Evolutionary conservation across 2,797 vertebrate species (phyloP).

Genomic region (Cygnus olor): DNA sequence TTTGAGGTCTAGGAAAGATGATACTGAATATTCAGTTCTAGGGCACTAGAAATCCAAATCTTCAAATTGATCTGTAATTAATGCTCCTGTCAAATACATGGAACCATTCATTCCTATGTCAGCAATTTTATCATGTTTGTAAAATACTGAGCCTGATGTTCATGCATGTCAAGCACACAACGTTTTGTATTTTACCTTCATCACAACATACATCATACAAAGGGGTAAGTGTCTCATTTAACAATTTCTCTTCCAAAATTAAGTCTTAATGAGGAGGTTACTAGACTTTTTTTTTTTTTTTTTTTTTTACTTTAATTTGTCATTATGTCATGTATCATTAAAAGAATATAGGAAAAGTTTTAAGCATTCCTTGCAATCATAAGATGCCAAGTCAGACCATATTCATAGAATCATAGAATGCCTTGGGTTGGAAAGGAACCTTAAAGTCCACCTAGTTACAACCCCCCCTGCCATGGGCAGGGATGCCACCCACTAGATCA

Average conservation of each 20-base stretch:
- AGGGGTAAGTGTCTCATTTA: background rate
- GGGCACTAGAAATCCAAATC: background rate
- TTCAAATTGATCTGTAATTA: background rate
- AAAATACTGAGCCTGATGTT: background rate
- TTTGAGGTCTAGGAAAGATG: background rate
- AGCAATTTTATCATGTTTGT: background rate
- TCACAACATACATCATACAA: background rate
- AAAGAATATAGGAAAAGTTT: background rate
- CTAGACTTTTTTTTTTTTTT: background rate
- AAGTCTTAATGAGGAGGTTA: background rate
- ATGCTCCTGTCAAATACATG: background rate
- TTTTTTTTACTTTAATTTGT: background rate
- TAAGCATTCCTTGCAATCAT: background rate
- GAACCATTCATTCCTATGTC: background rate
- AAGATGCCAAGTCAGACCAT: background rate
- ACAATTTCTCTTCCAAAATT: background rate
- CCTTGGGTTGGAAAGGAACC: no score
- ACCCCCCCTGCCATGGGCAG: no score
- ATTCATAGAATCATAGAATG: background rate
- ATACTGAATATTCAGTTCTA: background rate
- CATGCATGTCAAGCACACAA: background rate
- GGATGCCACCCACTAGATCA: no score
- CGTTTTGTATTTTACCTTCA: background rate
- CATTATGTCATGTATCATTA: background rate
- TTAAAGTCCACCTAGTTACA: no score